These are phyloP conservation scores for Bufo bufo DNA, from an alignment of 2,113 vertebrate genomes.

Conservation along the genomic window DNA sequence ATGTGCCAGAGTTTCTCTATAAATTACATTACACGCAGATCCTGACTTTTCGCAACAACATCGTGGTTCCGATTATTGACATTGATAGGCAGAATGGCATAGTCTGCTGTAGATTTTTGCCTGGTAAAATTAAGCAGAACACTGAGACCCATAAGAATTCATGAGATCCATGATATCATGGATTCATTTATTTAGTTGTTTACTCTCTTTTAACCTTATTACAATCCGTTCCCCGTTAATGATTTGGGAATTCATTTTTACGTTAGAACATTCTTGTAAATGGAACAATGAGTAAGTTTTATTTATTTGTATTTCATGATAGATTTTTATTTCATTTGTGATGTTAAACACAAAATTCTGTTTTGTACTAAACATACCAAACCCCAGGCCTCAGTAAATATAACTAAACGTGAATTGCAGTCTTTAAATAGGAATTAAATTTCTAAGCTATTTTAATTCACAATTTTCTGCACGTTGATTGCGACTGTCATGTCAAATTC, in stretches of 20 bases:
- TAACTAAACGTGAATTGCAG: slow-evolving; percentile 6
- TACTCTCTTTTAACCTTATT: not conserved
- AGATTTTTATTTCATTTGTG: not conserved
- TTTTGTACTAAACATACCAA: not conserved
- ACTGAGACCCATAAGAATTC: not conserved
- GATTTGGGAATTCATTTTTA: not conserved
- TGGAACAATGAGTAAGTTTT: not conserved
- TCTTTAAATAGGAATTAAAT: slow-evolving; percentile 35
- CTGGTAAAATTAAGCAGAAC: too few species aligned
- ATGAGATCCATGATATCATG: not conserved
- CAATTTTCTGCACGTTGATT: slow-evolving; percentile 44
- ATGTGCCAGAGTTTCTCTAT: too few species aligned
- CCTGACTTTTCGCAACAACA: too few species aligned
- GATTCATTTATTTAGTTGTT: not conserved
- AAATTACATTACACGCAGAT: too few species aligned
- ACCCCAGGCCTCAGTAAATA: not conserved
- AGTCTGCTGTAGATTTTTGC: too few species aligned
- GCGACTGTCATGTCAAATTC: slow-evolving; percentile 44
- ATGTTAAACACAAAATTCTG: not conserved
- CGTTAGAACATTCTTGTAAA: not conserved
- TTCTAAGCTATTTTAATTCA: slow-evolving; percentile 40
- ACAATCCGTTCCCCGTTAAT: not conserved
- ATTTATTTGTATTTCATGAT: not conserved
- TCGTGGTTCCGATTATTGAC: too few species aligned
- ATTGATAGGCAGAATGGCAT: too few species aligned